These are phyloP conservation scores for Eurystomus gularis DNA, from an alignment of 2,113 vertebrate species.

Conservation along the genomic window DNA sequence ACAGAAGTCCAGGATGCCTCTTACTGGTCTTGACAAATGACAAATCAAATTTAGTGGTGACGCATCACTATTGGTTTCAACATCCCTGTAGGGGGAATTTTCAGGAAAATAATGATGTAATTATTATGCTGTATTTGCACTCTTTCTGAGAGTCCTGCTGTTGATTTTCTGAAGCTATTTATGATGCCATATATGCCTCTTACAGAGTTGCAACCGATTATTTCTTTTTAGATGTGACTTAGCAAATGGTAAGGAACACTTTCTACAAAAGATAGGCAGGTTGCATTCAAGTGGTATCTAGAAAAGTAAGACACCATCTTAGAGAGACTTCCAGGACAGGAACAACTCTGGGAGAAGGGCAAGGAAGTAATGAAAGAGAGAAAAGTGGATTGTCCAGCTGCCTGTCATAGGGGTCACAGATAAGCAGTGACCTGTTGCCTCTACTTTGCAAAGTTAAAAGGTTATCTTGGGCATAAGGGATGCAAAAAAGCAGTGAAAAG, in stretches of 20 bases:
- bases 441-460: background rate
- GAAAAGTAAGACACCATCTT: background rate
- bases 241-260: background rate
- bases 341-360: background rate
- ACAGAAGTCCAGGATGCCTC: background rate
- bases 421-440: background rate
- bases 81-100: background rate
- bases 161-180: background rate
- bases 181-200: background rate
- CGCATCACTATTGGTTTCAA: background rate
- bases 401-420: background rate
- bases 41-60: background rate
- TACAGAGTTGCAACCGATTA: background rate
- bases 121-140: background rate
- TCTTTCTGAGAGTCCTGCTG: background rate
- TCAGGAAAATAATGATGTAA: background rate
- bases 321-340: background rate
- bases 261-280: background rate
- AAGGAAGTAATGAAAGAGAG: background rate
- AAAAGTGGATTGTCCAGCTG: background rate
- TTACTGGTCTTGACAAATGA: background rate
- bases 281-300: background rate
- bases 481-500: background rate
- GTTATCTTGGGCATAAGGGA: background rate
- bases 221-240: background rate